Evolutionary conservation across 2,888 invertebrate genomes (phyloP).

Genomic region (Archips xylosteana): DNA sequence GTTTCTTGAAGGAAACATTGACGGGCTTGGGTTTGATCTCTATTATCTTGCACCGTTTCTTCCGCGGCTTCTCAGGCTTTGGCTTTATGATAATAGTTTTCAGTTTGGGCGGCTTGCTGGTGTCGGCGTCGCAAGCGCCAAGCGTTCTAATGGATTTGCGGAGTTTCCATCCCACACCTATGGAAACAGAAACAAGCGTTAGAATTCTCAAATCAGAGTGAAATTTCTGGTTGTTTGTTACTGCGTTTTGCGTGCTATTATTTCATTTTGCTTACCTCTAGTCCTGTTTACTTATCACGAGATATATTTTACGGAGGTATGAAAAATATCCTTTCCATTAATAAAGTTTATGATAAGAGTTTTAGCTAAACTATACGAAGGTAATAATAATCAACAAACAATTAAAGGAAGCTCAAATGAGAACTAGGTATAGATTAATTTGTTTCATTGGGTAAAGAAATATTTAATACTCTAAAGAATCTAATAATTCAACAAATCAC

Average conservation of each 20-base stretch:
- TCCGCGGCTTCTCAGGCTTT: conserved; percentile 29
- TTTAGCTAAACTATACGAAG: neutral
- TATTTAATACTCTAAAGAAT: neutral
- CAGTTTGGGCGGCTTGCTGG: conserved; percentile 28
- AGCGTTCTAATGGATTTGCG: conserved; percentile 18
- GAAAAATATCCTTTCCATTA: neutral
- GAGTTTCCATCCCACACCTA: conserved; percentile 39
- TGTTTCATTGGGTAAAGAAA: neutral
- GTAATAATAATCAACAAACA: neutral
- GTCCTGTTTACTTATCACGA: neutral
- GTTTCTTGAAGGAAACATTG: conserved; percentile 33
- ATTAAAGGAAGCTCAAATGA: neutral
- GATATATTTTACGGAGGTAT: neutral
- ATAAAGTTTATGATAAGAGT: neutral
- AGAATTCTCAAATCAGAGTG: conserved; percentile 19
- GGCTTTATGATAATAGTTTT: conserved; percentile 35
- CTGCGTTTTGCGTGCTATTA: neutral
- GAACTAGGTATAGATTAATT: neutral
- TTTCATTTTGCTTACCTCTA: neutral
- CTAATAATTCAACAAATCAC: conserved; percentile 14
- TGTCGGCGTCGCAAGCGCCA: neutral
- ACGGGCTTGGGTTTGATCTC: conserved; percentile 26
- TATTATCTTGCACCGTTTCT: conserved; percentile 33
- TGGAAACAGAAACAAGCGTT: conserved; percentile 32
- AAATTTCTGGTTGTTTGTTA: neutral